These are phyloP conservation scores for Carassius gibelio DNA, from an alignment of 2,113 vertebrate genomes.

Conservation along the genomic window DNA sequence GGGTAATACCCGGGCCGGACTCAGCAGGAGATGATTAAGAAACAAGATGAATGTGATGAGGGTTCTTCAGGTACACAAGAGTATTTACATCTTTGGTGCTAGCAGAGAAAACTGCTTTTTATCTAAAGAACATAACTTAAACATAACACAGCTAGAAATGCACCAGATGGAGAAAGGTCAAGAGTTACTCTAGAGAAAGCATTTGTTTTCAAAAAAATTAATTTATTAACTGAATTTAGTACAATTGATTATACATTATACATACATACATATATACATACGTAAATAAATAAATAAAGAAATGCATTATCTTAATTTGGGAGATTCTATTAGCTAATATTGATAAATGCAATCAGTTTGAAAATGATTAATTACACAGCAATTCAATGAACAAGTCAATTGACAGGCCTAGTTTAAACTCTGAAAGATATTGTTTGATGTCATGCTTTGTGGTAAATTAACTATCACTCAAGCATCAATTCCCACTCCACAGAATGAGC, in stretches of 20 bases:
- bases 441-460: neutral
- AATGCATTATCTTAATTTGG: neutral
- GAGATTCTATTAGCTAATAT: neutral
- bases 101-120: neutral
- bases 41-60: constrained; percentile 9
- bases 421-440: neutral
- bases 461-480: neutral
- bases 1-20: constrained; percentile 21
- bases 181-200: neutral
- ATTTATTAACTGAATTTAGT: neutral
- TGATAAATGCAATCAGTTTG: neutral
- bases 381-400: neutral
- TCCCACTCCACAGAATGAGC: neutral
- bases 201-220: constrained; percentile 1
- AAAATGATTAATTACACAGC: neutral
- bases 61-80: constrained; percentile 8
- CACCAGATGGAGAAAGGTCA: neutral
- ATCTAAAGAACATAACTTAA: neutral
- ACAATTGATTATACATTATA: neutral
- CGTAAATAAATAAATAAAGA: neutral
- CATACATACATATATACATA: too few species aligned
- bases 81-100: neutral
- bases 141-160: neutral
- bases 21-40: constrained; percentile 40
- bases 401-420: neutral